Conservation (phyloP, 2,888 invertebrate genomes). For the Tipula lateralis region DNA sequence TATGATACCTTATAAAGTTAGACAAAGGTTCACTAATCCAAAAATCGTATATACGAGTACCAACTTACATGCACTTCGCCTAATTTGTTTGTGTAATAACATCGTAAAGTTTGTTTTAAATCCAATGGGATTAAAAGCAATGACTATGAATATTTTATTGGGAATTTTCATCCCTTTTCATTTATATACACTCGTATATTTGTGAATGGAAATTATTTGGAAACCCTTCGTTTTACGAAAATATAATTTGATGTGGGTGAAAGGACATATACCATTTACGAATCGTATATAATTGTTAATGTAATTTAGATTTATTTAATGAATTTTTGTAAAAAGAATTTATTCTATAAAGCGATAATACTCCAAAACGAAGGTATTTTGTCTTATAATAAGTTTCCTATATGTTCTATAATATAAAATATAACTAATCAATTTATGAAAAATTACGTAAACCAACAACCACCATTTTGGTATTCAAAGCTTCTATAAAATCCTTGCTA, state of each 20-base stretch:
- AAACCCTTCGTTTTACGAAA: background rate
- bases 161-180: background rate
- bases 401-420: too few relatives aligned
- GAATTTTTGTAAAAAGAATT: background rate
- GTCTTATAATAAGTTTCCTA: background rate
- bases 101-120: background rate
- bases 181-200: background rate
- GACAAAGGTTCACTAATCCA: background rate
- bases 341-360: background rate
- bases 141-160: conserved; percentile 19
- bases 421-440: too few relatives aligned
- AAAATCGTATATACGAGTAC: background rate
- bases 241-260: background rate
- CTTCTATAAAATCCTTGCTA: too few relatives aligned
- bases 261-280: background rate
- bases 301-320: conserved; percentile 7
- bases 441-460: too few relatives aligned
- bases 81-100: background rate
- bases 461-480: too few relatives aligned
- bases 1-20: background rate
- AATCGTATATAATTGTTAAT: background rate
- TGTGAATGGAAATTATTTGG: background rate
- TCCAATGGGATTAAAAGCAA: conserved; percentile 1
- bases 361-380: background rate
- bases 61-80: background rate